Conservation (phyloP, 2,888 invertebrate species). For the Drosophila bunnanda region DNA sequence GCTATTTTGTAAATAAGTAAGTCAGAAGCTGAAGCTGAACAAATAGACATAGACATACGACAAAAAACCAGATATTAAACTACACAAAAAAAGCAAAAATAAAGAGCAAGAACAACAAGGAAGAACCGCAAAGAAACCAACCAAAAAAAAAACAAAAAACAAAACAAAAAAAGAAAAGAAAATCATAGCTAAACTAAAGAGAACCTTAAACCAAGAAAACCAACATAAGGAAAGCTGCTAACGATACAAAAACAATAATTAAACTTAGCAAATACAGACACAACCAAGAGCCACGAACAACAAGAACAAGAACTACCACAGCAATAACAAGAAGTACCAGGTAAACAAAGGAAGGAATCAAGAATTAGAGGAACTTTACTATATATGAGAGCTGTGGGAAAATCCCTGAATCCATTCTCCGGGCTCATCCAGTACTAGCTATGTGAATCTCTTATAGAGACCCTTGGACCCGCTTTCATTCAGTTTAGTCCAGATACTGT, state of each 20-base stretch:
- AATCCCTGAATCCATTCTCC: not conserved
- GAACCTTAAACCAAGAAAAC: constrained; percentile 48
- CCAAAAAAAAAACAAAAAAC: constrained; percentile 19
- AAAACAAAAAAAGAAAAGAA: constrained; percentile 26
- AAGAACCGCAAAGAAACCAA: constrained; percentile 27
- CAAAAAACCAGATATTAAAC: constrained; percentile 45
- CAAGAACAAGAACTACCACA: constrained; percentile 26
- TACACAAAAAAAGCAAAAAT: constrained; percentile 28
- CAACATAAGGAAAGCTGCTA: constrained; percentile 68
- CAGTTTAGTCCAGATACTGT: constrained; percentile 8
- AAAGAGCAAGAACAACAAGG: constrained; percentile 4
- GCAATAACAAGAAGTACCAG: constrained; percentile 19
- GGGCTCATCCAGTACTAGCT: constrained; percentile 30
- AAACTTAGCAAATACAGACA: constrained; percentile 70
- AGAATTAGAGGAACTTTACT: not conserved
- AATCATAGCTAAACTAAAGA: constrained; percentile 47
- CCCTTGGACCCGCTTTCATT: constrained; percentile 34
- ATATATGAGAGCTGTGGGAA: constrained; percentile 25
- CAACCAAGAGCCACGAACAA: constrained; percentile 38
- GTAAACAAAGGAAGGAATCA: constrained; percentile 4
- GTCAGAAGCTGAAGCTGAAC: constrained; percentile 70
- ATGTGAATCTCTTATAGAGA: constrained; percentile 40
- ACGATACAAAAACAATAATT: constrained; percentile 80
- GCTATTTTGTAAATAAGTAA: constrained; percentile 77
- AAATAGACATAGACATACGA: constrained; percentile 66